Conservation (phyloP, 2,113 vertebrate species). For the Agapornis roseicollis region DNA sequence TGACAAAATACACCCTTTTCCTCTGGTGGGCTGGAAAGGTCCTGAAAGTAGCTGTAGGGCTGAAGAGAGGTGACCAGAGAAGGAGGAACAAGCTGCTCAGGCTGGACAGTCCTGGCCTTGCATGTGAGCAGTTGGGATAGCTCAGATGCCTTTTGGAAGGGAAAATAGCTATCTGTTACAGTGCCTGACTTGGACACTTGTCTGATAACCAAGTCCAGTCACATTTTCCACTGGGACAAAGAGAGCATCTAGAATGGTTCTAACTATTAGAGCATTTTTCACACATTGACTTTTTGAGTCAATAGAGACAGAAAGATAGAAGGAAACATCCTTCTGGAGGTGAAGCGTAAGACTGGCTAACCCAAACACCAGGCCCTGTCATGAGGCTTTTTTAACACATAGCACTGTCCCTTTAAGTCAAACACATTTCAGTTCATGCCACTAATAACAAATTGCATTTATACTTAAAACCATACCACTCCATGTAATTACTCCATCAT, state of each 20-base stretch:
- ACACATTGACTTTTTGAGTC: accelerated
- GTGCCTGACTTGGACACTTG: not conserved
- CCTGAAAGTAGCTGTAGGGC: not conserved
- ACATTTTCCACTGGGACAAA: not conserved
- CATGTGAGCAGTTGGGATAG: accelerated
- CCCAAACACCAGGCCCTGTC: not conserved
- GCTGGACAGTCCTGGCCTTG: not conserved
- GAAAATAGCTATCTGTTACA: not conserved
- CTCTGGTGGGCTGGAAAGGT: not conserved
- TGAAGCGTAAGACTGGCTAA: not conserved
- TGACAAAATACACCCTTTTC: not conserved
- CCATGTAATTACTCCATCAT: conserved; percentile 16
- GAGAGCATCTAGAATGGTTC: not conserved
- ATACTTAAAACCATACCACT: not conserved
- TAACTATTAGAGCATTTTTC: not conserved
- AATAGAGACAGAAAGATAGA: not conserved
- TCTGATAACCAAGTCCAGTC: not conserved
- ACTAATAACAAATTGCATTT: not conserved
- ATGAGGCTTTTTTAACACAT: not conserved
- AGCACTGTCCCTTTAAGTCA: not conserved
- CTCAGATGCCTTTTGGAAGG: not conserved
- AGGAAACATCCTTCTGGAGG: not conserved
- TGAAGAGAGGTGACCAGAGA: not conserved
- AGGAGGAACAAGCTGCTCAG: not conserved
- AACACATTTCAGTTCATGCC: not conserved